Conservation (phyloP, 2,888 invertebrate species). For the Hirtodrosophila trivittata region DNA sequence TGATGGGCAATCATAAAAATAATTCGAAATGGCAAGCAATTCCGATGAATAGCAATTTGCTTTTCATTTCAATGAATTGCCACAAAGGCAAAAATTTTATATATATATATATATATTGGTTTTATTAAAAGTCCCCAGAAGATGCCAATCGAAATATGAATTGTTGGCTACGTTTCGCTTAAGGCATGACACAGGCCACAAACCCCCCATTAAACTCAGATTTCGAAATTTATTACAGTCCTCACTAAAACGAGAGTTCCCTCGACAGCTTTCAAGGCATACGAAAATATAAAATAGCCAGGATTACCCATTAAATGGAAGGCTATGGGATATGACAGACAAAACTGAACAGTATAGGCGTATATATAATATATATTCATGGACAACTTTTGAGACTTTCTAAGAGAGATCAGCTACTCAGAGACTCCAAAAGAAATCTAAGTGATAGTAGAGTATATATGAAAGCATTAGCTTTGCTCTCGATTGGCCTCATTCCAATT, state of each 20-base stretch:
- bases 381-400: no score
- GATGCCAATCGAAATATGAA: slow-evolving; percentile 9
- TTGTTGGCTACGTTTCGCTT: background rate
- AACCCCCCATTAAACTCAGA: background rate
- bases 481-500: no score
- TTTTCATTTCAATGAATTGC: background rate
- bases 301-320: no score
- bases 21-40: background rate
- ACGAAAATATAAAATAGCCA: no score
- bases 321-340: no score
- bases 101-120: slow-evolving; percentile 2
- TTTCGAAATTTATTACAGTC: background rate
- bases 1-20: slow-evolving; percentile 14
- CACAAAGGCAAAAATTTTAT: background rate
- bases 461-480: no score
- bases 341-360: no score
- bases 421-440: no score
- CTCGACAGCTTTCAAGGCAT: no score
- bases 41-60: background rate
- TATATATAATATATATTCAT: no score
- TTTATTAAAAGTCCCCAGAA: background rate
- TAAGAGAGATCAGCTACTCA: no score
- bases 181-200: background rate
- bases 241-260: background rate
- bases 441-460: no score